Evolutionary conservation across 2,113 vertebrate species (phyloP), one percentile per base, ranked within the genome.

Genomic region (Hylia prasina): DNA sequence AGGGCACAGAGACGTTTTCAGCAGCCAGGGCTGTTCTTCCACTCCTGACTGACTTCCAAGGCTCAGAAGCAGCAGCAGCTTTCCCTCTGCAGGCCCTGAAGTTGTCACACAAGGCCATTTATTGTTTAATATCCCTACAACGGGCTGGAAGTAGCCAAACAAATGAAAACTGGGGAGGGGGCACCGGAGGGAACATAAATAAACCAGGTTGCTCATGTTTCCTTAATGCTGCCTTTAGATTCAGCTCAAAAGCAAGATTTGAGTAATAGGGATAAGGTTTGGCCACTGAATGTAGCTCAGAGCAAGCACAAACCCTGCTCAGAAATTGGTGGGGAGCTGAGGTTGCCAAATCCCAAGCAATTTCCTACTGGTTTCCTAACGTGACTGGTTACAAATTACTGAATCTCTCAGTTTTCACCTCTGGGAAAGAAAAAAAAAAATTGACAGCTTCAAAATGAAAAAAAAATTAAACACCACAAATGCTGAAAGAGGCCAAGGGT

Each of bases 31-130:
- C 84, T 87, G 71, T 87, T 97, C 95, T 87, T 87, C 94, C 77
- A 93, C 85, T 79, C 81, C 75, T 82, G 90, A 82, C 90, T 53
- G 88, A 94, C 71, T 95, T 87, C 81, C 94, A 97, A 88, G 93
- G 91, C 88, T 94, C 77, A 57, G 65, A 42, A 82, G 39, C 75
- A 97, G 70, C 83, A 92, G 72, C 86, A 94, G 96, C 60, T 79
- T 80, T 47, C 70, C 96, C 91, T 70, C 82, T 79, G 64, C 56
- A 89, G 40, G 76, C 89, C 78, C 95, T 88, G 75, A 73, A 56
- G 63, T 77, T 96, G 72, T 60, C 83, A 44, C 72, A 86, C 61
- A 84, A 97, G 87, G 96, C 72, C 84, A 92, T 50, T 42, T 65
- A 91, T 95, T 96, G 93, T 96, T 93, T 23, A 37, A 13, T 20